Base-by-base conservation (phyloP, 2,888 invertebrate genomes). In the Villa cingulata region DNA sequence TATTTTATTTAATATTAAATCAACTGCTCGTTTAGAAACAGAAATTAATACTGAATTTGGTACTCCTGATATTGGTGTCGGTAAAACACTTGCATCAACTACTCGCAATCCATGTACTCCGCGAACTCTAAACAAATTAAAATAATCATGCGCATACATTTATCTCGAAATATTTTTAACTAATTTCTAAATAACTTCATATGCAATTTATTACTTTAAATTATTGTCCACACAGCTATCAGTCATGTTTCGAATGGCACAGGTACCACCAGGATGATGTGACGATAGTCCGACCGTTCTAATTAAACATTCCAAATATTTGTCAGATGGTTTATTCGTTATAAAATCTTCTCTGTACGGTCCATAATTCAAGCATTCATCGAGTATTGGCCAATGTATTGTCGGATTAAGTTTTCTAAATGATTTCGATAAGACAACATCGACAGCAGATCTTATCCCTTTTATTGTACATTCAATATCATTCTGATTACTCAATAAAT, bases 211-310 rank as follows among this genome's bases (percentile, higher is more conserved):
- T n/a, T 57, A 83, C 83, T 76, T 74, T 7, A 84, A 64, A 38
- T 76, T 59, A 3, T 77, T 66, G 58, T 88, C 82, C 0, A 88
- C 81, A 1, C 87, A 88, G 3, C 76, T 72, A 32, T 63, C 68
- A 18, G 58, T 57, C 0, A 49, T 39, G 3, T 54, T 48, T 3
- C 84, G 87, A 63, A 86, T 85, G 34, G 78, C 75, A 59, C 85
- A 84, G 1, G 83, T 86, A 14, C 89, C 88, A 0, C 79, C 83
- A 0, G 80, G 82, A 64, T 90, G 90, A 62, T 90, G 86, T 1
- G 84, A 82, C 1, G 83, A 77, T 20, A 83, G 70, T 0, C 77
- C 80, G 10, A 75, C 74, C 34, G 76, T 75, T 47, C 80, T 70
- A 48, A 82, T 66, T 16, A 81, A 60, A 58, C 84, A 84, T 55